phyloP scores from a whole-genome alignment of 1,140 invertebrate species.

The Aphaenogaster floridana region DNA sequence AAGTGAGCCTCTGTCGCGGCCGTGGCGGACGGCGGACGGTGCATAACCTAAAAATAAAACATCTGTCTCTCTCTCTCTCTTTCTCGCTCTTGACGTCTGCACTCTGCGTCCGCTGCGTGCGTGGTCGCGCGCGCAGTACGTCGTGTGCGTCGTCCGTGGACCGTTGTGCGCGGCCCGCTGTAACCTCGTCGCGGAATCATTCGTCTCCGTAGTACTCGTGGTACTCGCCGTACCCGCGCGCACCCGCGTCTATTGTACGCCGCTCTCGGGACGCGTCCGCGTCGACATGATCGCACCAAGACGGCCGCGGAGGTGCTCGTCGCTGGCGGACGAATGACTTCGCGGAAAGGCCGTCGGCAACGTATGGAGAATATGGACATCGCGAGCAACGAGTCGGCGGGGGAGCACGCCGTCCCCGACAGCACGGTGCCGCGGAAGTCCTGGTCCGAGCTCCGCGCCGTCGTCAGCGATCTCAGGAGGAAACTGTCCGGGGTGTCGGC shows the following conservation, averaged over 20 bases:
- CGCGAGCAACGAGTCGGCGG: constrained; percentile 69
- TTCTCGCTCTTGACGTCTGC: background rate
- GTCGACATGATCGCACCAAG: constrained; percentile 61
- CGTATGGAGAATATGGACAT: constrained; percentile 72
- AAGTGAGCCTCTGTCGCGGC: constrained; percentile 64
- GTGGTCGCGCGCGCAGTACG: constrained; percentile 19
- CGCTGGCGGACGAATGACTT: constrained; percentile 56
- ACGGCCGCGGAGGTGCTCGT: constrained; percentile 3
- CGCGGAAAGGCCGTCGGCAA: constrained; percentile 2
- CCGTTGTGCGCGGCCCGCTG: background rate
- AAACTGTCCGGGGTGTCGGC: constrained; percentile 92
- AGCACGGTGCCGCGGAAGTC: constrained; percentile 81
- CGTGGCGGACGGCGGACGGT: background rate
- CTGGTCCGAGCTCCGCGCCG: constrained; percentile 93
- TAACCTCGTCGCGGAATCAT: background rate
- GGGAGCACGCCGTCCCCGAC: constrained; percentile 45
- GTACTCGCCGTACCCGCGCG: background rate
- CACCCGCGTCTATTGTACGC: background rate
- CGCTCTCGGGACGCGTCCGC: background rate
- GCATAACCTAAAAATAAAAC: constrained; percentile 76
- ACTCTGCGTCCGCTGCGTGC: background rate
- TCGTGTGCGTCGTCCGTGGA: background rate
- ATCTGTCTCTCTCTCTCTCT: background rate
- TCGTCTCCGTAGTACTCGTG: background rate
- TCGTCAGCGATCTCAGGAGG: constrained; percentile 93